Conservation (phyloP, 35 echinoderm and acorn worm genomes). For the Lytechinus variegatus region DNA sequence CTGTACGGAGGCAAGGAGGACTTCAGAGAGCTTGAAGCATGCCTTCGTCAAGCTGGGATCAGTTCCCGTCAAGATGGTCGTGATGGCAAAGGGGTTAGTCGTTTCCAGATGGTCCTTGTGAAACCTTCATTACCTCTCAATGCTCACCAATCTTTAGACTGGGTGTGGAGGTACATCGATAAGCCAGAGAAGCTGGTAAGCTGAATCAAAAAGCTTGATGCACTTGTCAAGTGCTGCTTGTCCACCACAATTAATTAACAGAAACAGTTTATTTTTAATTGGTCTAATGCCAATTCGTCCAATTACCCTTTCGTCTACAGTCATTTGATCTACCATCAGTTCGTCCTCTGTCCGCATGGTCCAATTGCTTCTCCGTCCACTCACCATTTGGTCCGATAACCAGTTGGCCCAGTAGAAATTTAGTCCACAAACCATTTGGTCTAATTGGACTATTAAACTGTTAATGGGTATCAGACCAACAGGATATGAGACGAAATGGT, state of each 20-base stretch:
- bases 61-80: slow-evolving; percentile 57
- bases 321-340: too few relatives aligned
- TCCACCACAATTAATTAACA: too few relatives aligned
- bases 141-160: slow-evolving; percentile 53
- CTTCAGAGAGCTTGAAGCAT: slow-evolving; percentile 74
- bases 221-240: background rate
- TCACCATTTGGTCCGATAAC: too few relatives aligned
- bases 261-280: background rate
- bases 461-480: too few relatives aligned
- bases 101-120: slow-evolving; percentile 84
- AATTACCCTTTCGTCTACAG: too few relatives aligned
- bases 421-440: too few relatives aligned
- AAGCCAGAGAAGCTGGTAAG: slow-evolving; percentile 78
- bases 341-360: too few relatives aligned
- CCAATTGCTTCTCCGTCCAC: too few relatives aligned
- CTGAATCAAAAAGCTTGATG: background rate
- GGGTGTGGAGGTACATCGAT: slow-evolving; percentile 82
- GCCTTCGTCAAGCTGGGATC: slow-evolving; percentile 60
- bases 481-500: too few relatives aligned
- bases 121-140: slow-evolving; percentile 80
- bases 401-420: too few relatives aligned
- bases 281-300: too few relatives aligned
- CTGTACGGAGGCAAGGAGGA: slow-evolving; percentile 67
- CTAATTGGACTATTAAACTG: too few relatives aligned
- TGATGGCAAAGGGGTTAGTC: slow-evolving; percentile 59